Percentiles rank a stretch among this genome's conserved stretches.
Evolutionary conservation across 2,113 vertebrate genomes (phyloP).

Genomic region (Cyrtonyx montezumae): DNA sequence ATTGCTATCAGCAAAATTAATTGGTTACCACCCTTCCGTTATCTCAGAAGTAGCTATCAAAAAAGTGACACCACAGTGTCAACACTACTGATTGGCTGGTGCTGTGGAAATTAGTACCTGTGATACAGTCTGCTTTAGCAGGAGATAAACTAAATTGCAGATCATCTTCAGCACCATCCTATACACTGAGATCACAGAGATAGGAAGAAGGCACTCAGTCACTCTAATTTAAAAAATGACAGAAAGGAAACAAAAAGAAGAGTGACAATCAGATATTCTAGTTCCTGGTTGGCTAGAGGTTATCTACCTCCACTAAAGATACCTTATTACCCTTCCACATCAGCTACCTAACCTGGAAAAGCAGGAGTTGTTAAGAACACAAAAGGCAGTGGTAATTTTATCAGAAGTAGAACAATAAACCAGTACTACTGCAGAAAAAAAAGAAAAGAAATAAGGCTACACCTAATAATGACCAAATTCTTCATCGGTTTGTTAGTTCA

Average conservation of each 20-base stretch:
- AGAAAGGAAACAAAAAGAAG: not conserved
- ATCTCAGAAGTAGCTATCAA: not conserved
- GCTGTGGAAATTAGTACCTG: constrained; percentile 1
- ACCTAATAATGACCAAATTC: not conserved
- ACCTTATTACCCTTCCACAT: not conserved
- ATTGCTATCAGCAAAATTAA: not conserved
- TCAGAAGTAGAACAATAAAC: not conserved
- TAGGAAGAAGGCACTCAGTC: not conserved
- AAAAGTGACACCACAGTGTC: not conserved
- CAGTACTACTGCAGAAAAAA: not conserved
- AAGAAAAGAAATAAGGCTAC: not conserved
- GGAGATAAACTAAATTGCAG: constrained; percentile 31
- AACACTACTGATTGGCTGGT: not conserved
- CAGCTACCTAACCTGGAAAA: not conserved
- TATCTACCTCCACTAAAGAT: not conserved
- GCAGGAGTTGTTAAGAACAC: not conserved
- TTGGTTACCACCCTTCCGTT: not conserved
- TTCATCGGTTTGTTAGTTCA: not conserved
- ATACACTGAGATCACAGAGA: not conserved
- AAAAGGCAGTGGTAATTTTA: not conserved
- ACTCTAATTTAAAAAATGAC: not conserved
- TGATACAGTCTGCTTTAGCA: not conserved
- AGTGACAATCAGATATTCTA: not conserved
- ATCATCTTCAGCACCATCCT: not conserved
- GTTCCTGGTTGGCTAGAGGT: not conserved